Percentiles rank a stretch among this genome's conserved stretches.
These are phyloP conservation scores for Eupristina koningsbergeri DNA, from an alignment of 1,140 invertebrate genomes.

Conservation along the genomic window DNA sequence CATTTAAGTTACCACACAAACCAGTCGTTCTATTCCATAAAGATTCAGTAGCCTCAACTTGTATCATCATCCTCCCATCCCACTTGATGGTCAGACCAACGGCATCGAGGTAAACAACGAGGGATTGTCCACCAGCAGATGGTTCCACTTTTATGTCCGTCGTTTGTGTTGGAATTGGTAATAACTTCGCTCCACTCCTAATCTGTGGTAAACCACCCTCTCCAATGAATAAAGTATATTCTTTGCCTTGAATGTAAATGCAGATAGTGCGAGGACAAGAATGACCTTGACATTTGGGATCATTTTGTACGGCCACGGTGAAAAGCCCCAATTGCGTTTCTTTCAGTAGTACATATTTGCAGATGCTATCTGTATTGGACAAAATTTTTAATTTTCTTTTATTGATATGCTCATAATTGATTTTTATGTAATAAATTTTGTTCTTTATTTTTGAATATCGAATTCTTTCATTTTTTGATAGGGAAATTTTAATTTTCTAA, in stretches of 20 bases:
- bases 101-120: constrained; percentile 79
- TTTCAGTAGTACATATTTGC: constrained; percentile 78
- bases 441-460: too few species aligned
- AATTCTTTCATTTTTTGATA: too few species aligned
- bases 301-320: constrained; percentile 77
- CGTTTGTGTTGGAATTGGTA: constrained; percentile 80
- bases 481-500: too few species aligned
- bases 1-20: constrained; percentile 86
- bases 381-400: background rate
- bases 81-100: constrained; percentile 84
- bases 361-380: constrained; percentile 71
- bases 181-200: constrained; percentile 50
- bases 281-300: constrained; percentile 64
- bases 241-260: constrained; percentile 80
- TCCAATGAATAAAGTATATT: constrained; percentile 75
- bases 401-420: background rate
- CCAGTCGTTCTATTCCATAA: constrained; percentile 87
- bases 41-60: constrained; percentile 78
- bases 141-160: constrained; percentile 80
- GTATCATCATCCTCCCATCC: constrained; percentile 75
- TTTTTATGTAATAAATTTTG: background rate
- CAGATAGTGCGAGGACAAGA: constrained; percentile 76
- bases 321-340: constrained; percentile 79
- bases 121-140: constrained; percentile 75
- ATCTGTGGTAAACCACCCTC: constrained; percentile 52